Conservation (phyloP, 2,797 vertebrate species). For the Octomys mimax region DNA sequence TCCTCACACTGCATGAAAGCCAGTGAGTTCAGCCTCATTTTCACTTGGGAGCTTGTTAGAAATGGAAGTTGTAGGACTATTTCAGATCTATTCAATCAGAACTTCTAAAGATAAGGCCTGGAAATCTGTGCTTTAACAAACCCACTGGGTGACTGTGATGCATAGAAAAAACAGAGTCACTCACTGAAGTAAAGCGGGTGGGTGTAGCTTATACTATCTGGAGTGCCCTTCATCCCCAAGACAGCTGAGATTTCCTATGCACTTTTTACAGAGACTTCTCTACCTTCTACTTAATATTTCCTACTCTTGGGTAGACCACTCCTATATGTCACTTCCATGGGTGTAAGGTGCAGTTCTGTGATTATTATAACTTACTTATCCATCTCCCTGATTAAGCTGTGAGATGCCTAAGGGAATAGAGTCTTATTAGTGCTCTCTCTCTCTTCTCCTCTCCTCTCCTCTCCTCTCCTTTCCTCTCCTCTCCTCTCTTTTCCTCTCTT, state of each 20-base stretch:
- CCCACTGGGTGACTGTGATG: neutral
- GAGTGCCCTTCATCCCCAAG: neutral
- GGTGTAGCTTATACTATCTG: neutral
- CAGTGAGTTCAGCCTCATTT: neutral
- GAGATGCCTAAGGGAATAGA: neutral
- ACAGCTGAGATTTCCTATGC: neutral
- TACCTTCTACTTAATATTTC: neutral
- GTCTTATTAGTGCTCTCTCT: conserved; percentile 6
- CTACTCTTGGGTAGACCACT: neutral
- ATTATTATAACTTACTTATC: neutral
- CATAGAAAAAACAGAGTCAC: neutral
- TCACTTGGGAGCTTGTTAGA: conserved; percentile 22
- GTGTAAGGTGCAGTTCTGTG: neutral
- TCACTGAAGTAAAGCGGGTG: neutral
- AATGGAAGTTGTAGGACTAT: neutral
- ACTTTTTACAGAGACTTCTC: neutral
- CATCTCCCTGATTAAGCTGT: neutral
- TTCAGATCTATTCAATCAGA: neutral
- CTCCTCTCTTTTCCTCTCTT: neutral
- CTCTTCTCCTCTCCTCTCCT: neutral
- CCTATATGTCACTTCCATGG: neutral
- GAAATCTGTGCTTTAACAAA: neutral
- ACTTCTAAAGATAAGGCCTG: neutral
- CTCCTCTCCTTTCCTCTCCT: too few species aligned
- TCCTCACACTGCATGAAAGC: neutral